Conservation (phyloP, 2,888 invertebrate genomes). For the Plagodis dolabraria region DNA sequence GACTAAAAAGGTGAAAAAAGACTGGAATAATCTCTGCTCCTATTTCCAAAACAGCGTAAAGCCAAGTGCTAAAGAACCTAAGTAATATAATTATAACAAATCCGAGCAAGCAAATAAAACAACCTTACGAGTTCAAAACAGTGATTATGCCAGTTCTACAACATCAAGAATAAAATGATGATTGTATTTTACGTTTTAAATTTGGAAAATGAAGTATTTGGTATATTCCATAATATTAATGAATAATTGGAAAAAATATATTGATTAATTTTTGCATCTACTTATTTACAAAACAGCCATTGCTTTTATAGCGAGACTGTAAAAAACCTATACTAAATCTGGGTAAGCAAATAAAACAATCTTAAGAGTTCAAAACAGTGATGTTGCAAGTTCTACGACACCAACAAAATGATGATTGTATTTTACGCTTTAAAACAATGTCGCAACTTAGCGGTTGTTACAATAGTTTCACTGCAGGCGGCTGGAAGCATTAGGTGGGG, state of each 20-base stretch:
- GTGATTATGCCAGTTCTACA: conserved; percentile 4
- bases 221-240: no score
- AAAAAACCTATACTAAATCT: no score
- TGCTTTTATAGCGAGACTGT: no score
- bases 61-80: no score
- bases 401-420: conserved; percentile 16
- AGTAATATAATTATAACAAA: no score
- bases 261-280: no score
- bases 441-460: conserved; percentile 7
- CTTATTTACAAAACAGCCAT: no score
- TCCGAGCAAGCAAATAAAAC: conserved; percentile 4
- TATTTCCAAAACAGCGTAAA: no score
- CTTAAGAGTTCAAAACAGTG: not conserved
- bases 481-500: conserved; percentile 1
- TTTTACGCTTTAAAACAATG: conserved; percentile 11
- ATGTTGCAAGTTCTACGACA: conserved; percentile 10
- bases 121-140: not conserved
- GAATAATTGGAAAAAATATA: no score
- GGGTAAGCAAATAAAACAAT: conserved; percentile 3
- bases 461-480: conserved; percentile 31
- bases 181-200: conserved; percentile 16
- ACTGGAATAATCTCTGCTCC: no score
- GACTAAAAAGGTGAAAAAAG: not conserved
- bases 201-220: no score
- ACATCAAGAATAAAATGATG: conserved; percentile 15